Conservation (phyloP, 2,888 invertebrate genomes). For the Erebia ligea region DNA sequence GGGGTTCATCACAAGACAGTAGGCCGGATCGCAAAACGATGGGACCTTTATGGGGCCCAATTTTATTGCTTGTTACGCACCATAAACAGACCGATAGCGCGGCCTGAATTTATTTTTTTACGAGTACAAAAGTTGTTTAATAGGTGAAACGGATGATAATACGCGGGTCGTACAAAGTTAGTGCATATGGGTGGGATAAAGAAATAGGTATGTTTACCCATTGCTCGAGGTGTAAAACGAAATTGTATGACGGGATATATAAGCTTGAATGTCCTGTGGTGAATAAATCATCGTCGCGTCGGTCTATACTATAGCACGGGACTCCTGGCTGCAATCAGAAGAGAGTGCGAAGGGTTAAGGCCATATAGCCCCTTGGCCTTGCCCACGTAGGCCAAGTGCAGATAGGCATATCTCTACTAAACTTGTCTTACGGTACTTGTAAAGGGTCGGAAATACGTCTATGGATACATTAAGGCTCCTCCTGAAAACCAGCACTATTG, state of each 20-base stretch:
- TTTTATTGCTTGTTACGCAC: slow-evolving; percentile 80
- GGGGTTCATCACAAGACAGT: slow-evolving; percentile 73
- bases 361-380: too few species aligned
- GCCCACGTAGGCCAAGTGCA: too few species aligned
- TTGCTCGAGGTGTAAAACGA: not conserved
- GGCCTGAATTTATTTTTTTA: slow-evolving; percentile 61
- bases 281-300: too few species aligned
- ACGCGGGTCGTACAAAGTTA: slow-evolving; percentile 23
- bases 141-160: slow-evolving; percentile 47
- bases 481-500: too few species aligned
- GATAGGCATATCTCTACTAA: too few species aligned
- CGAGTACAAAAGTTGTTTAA: slow-evolving; percentile 69
- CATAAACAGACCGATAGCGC: slow-evolving; percentile 75
- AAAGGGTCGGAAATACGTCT: too few species aligned
- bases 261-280: too few species aligned
- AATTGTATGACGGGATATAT: not conserved
- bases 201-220: slow-evolving; percentile 1
- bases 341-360: too few species aligned
- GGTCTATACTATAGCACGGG: too few species aligned
- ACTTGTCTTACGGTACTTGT: too few species aligned
- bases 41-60: slow-evolving; percentile 55
- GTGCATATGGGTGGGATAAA: slow-evolving; percentile 23
- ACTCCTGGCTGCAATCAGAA: too few species aligned
- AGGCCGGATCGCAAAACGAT: slow-evolving; percentile 74
- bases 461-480: too few species aligned